A percentile compares a stretch with the other conserved stretches of the same genome.
Evolutionary conservation across 2,797 vertebrate genomes (phyloP).

Genomic region (Odontamblyopus lacepedii): DNA sequence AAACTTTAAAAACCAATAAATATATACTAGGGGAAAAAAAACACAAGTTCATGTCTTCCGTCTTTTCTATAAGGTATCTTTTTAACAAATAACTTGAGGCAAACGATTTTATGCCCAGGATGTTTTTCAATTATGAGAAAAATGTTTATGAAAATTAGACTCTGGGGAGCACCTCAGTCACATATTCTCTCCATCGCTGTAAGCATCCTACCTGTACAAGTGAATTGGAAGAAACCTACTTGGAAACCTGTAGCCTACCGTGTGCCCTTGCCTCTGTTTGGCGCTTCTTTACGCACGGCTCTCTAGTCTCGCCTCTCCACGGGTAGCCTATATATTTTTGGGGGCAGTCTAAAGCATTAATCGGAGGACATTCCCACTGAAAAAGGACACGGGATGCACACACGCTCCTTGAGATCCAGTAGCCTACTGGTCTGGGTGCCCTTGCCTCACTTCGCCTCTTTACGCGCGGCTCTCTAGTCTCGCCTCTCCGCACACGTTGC

Average conservation of each 20-base stretch:
- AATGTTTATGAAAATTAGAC: too few species aligned
- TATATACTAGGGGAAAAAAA: too few species aligned
- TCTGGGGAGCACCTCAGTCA: not conserved
- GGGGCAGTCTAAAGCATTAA: conserved; percentile 5
- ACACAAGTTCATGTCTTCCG: not conserved
- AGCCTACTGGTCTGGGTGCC: not conserved
- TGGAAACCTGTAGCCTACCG: not conserved
- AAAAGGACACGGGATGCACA: conserved; percentile 29
- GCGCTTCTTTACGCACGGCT: not conserved
- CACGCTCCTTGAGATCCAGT: conserved; percentile 4
- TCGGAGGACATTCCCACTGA: conserved; percentile 36
- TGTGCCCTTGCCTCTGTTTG: not conserved
- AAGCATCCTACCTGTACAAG: conserved; percentile 1
- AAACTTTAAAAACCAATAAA: too few species aligned
- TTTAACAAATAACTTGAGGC: not conserved
- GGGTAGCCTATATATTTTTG: not conserved
- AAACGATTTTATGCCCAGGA: too few species aligned
- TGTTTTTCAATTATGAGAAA: too few species aligned
- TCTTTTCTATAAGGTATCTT: not conserved
- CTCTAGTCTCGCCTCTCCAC: not conserved
- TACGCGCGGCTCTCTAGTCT: not conserved
- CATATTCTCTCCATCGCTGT: not conserved
- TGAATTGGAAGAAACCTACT: not conserved
- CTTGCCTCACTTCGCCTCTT: not conserved
- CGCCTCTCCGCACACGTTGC: not conserved